A percentile compares a stretch with the other conserved stretches of the same genome.
Evolutionary conservation across 2,888 invertebrate species (phyloP).

Genomic region (Hirtodrosophila confusa): DNA sequence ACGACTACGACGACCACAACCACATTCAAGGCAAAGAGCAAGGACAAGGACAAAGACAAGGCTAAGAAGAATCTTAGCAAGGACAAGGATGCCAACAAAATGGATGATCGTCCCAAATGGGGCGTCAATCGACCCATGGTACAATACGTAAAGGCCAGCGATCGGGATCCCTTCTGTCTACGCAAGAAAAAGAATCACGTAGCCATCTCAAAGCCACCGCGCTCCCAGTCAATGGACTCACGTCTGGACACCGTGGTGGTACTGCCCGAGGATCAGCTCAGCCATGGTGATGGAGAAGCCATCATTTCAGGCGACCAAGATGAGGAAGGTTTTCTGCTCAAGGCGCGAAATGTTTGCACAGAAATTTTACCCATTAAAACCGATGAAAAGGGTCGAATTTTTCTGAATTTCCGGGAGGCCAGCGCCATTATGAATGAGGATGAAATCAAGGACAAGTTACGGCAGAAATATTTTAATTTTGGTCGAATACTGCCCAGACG

Average conservation of each 20-base stretch:
- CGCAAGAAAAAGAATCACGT: conserved; percentile 86
- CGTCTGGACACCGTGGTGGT: conserved; percentile 66
- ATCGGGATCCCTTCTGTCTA: conserved; percentile 92
- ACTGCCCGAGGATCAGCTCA: conserved; percentile 45
- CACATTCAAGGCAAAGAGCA: conserved; percentile 81
- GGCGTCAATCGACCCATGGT: conserved; percentile 91
- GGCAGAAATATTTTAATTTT: conserved; percentile 83
- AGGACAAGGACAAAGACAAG: conserved; percentile 77
- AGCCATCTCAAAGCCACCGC: conserved; percentile 85
- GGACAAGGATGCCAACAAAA: conserved; percentile 75
- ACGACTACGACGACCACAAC: conserved; percentile 84
- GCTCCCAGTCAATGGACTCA: conserved; percentile 85
- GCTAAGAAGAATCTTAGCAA: conserved; percentile 60
- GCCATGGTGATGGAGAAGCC: conserved; percentile 24
- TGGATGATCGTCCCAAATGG: conserved; percentile 90
- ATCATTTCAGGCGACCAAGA: conserved; percentile 34
- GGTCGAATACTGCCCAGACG: conserved; percentile 82
- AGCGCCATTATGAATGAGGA: conserved; percentile 84
- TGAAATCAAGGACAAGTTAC: conserved; percentile 83
- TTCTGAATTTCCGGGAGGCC: conserved; percentile 83
- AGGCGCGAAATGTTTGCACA: conserved; percentile 84
- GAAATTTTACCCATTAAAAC: conserved; percentile 84
- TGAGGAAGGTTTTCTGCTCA: conserved; percentile 81
- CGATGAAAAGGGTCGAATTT: conserved; percentile 83
- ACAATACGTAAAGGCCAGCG: conserved; percentile 94